Evolutionary conservation across 1,140 invertebrate genomes (phyloP), one percentile per base, ranked within the genome.

Genomic region (Drosophila trapezifrons): DNA sequence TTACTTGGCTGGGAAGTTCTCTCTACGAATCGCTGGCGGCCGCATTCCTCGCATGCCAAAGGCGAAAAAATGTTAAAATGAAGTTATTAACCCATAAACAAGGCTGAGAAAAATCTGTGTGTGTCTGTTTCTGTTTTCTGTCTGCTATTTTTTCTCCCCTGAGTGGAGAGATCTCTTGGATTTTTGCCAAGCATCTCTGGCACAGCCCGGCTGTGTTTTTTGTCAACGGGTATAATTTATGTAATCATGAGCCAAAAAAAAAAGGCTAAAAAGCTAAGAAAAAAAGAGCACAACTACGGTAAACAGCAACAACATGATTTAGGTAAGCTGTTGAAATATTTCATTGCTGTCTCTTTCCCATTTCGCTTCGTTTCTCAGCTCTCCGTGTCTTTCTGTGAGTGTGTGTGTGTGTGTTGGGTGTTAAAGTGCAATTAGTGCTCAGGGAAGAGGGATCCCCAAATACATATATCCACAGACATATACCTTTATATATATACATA

Each of bases 341-440:
- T 83, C 62, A 66, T 38, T 55, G 67, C 67, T 17, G 51, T 58
- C 52, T 71, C 49, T 71, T 71, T 71, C 42, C 37, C 65, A 71
- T 58, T 71, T 58, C 43, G 65, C 37, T 38, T 46, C 32, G 49
- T 56, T 56, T 70, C 64, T 52, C 42, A 12, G 29, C 63, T 63
- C 63, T 43, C 56, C 13, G 25, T 8, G 20, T 47, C n/a, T 35
- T 9, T 58, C 65, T 20, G 18, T 20, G 18, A 40, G 4, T 45
- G 7, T 58, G 71, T 20, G 18, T 20, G 18, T 49, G 4, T 45
- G 7, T 66, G 42, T 56, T 67, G 55, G 66, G 76, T 83, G 76
- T 83, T 87, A 83, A 89, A 69, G 62, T 83, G 80, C 84, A 86
- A 84, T 84, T 84, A 84, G 76, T 70, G 79, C 35, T 7, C 67